These are phyloP conservation scores for Punctoribates punctum DNA, from an alignment of 2,888 invertebrate genomes.

Conservation along the genomic window DNA sequence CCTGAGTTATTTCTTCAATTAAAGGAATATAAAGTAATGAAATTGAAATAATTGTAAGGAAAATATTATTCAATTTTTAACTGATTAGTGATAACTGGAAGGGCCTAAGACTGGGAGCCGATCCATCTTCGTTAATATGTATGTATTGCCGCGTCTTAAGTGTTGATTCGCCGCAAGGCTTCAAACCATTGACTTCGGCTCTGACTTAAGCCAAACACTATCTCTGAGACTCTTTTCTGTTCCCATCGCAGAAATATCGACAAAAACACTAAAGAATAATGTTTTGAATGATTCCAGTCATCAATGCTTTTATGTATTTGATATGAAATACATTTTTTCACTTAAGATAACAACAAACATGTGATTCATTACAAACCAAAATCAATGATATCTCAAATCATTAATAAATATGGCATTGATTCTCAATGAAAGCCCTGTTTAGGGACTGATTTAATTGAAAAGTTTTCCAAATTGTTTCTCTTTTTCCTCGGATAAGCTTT, in stretches of 20 bases:
- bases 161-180: constrained; percentile 33
- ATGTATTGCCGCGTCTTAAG: constrained; percentile 9
- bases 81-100: background rate
- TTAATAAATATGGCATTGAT: too few relatives aligned
- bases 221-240: background rate
- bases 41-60: constrained; percentile 13
- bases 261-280: background rate
- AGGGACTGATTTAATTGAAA: too few relatives aligned
- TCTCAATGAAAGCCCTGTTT: too few relatives aligned
- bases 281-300: background rate
- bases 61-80: background rate
- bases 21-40: background rate
- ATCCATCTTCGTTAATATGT: constrained; percentile 30
- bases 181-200: background rate
- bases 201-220: background rate
- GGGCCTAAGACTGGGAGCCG: background rate
- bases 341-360: background rate
- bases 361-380: too few relatives aligned
- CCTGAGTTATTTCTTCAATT: background rate
- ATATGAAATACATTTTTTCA: background rate
- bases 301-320: background rate
- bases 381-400: too few relatives aligned
- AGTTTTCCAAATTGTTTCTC: too few relatives aligned
- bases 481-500: background rate
- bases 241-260: background rate